Evolutionary conservation across 2,888 invertebrate genomes (phyloP).

Genomic region (Falcaria lacertinaria): DNA sequence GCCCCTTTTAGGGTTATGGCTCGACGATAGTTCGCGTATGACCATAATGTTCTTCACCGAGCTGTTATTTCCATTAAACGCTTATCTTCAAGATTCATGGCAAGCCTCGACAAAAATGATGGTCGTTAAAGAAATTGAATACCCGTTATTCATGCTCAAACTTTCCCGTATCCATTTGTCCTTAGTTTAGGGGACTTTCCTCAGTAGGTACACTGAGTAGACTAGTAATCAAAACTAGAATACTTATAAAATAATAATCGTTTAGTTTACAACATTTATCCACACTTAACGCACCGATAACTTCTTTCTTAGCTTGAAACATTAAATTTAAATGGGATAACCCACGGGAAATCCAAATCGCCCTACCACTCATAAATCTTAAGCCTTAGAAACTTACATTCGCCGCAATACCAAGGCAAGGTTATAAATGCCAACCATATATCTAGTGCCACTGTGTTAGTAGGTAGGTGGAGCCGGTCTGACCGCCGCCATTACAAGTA

Average conservation of each 20-base stretch:
- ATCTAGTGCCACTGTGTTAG: too few species aligned
- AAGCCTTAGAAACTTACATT: too few species aligned
- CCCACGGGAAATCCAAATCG: too few species aligned
- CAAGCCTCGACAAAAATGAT: constrained; percentile 54
- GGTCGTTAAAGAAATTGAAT: constrained; percentile 70
- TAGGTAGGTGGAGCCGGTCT: too few species aligned
- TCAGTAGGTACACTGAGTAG: constrained; percentile 2
- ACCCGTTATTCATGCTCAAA: constrained; percentile 57
- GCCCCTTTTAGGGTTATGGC: constrained; percentile 48
- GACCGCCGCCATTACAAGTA: too few species aligned
- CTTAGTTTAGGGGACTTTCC: constrained; percentile 23
- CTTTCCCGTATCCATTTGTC: constrained; percentile 36
- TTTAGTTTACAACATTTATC: neutral
- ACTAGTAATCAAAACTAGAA: neutral
- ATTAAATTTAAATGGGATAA: too few species aligned
- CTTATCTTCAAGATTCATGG: constrained; percentile 70
- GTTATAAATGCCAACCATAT: too few species aligned
- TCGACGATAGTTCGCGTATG: constrained; percentile 54
- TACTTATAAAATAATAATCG: constrained; percentile 1
- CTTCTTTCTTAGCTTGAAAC: too few species aligned
- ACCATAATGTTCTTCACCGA: constrained; percentile 51
- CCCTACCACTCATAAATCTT: too few species aligned
- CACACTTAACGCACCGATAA: too few species aligned
- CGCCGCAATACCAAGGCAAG: too few species aligned
- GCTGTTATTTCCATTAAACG: constrained; percentile 67